phyloP scores from a whole-genome alignment of 2,113 vertebrate genomes.

The Scalopus aquaticus region DNA sequence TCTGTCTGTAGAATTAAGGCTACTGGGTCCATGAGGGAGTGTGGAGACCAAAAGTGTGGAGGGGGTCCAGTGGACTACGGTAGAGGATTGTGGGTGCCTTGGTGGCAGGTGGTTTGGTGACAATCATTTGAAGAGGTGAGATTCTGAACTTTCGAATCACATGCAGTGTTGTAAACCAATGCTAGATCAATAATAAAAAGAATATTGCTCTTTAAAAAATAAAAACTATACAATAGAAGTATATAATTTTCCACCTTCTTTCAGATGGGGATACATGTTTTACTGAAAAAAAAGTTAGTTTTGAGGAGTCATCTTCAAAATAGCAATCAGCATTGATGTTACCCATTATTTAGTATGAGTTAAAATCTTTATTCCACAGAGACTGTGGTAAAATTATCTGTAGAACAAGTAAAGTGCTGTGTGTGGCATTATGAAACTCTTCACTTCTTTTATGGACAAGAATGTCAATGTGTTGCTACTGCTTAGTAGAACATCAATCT shows the following conservation, averaged over 20 bases:
- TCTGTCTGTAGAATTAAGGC: too few relatives aligned
- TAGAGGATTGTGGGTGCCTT: too few relatives aligned
- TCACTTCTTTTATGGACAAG: neutral
- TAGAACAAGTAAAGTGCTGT: neutral
- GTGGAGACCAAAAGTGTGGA: too few relatives aligned
- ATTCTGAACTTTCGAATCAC: too few relatives aligned
- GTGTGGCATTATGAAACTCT: neutral
- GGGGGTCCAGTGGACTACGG: too few relatives aligned
- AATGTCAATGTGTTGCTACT: neutral
- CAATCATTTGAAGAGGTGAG: too few relatives aligned
- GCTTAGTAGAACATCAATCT: neutral
- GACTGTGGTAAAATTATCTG: neutral
- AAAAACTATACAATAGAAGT: neutral
- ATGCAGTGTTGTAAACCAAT: too few relatives aligned
- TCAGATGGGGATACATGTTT: neutral
- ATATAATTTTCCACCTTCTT: neutral
- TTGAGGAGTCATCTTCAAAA: neutral
- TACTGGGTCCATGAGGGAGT: too few relatives aligned
- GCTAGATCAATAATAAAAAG: too few relatives aligned
- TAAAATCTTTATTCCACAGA: neutral
- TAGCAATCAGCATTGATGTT: neutral
- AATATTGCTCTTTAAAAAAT: too few relatives aligned
- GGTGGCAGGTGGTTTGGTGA: too few relatives aligned
- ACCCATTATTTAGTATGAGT: neutral
- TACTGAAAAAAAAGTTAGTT: neutral